Base-by-base conservation (phyloP, 2,888 invertebrate genomes). In the Abscondita cerata region DNA sequence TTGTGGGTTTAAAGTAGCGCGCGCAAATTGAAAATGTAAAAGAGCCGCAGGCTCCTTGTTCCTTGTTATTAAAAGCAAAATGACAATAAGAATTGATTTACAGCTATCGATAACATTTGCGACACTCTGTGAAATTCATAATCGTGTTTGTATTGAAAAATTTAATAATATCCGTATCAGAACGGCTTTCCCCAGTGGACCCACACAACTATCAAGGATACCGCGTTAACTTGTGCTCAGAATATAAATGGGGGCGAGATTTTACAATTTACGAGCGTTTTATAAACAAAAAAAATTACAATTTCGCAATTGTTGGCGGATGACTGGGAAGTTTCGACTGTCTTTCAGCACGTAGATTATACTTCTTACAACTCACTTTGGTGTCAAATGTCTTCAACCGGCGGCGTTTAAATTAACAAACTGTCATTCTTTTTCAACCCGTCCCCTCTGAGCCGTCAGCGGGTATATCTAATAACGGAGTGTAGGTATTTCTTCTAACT, bases 91-190 rank as follows among this genome's bases (percentile, higher is more conserved):
- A 76, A 79, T 79, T 76, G 77, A 78, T 73, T 73, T 73, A 72
- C 75, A 72, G 72, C 74, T 75, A 76, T 76, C 76, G 76, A 75
- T 76, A 75, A 75, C 78, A 75, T 73, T 76, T 75, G 71, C 60
- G 67, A 25, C 59, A 52, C 61, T 59, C 66, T 74, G 74, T 69
- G 70, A 75, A 74, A 75, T 76, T 77, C 75, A 78, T 77, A 77
- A 77, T 76, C 76, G 72, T 73, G 76, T 77, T 77, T 75, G 74
- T 74, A 72, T 69, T 75, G 74, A 70, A 72, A 75, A 76, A 74
- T 75, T 76, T 74, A 75, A 78, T 70, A 70, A 62, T 54, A 53
- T 48, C 61, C 40, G 46, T 54, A 53, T 46, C 53, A 51, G 57
- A 40, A 13, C 62, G 41, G 56, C 52, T 53, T 57, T 62, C 50